Conservation (phyloP, 2,888 invertebrate species). For the Chymomyza fuscimana region DNA sequence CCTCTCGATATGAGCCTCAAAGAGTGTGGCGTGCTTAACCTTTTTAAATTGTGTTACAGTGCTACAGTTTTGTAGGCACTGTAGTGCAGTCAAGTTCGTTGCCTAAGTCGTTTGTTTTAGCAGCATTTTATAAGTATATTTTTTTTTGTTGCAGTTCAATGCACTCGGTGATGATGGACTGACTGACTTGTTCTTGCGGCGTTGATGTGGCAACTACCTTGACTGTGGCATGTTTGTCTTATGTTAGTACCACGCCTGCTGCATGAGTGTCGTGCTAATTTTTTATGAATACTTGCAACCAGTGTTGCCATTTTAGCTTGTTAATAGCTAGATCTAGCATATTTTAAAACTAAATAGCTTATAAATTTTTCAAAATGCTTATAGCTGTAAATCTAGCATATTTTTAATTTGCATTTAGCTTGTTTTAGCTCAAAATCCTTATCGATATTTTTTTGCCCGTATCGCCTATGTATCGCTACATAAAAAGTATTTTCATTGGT, state of each 20-base stretch:
- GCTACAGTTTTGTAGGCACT: constrained; percentile 38
- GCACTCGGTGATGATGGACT: constrained; percentile 33
- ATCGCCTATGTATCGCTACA: no score
- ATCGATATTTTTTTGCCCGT: no score
- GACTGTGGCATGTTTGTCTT: background rate
- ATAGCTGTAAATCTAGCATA: no score
- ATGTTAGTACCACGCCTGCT: constrained; percentile 21
- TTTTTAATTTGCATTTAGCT: no score
- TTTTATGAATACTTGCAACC: background rate
- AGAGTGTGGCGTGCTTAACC: constrained; percentile 57
- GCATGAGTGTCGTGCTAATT: constrained; percentile 33
- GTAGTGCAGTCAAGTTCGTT: constrained; percentile 54
- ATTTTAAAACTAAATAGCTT: no score
- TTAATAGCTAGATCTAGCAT: no score
- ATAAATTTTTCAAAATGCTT: no score
- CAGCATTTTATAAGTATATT: constrained; percentile 36
- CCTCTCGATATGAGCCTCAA: constrained; percentile 18
- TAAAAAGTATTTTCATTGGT: no score
- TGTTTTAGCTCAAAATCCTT: no score
- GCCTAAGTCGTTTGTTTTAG: constrained; percentile 59
- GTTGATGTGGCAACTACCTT: background rate
- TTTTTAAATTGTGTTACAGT: constrained; percentile 63
- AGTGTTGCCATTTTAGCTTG: no score
- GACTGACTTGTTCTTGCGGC: constrained; percentile 7
- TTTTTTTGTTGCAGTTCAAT: constrained; percentile 49